Evolutionary conservation across 2,113 vertebrate species (phyloP), one percentile per base, ranked within the genome.

Genomic region (Tragulus kanchil): DNA sequence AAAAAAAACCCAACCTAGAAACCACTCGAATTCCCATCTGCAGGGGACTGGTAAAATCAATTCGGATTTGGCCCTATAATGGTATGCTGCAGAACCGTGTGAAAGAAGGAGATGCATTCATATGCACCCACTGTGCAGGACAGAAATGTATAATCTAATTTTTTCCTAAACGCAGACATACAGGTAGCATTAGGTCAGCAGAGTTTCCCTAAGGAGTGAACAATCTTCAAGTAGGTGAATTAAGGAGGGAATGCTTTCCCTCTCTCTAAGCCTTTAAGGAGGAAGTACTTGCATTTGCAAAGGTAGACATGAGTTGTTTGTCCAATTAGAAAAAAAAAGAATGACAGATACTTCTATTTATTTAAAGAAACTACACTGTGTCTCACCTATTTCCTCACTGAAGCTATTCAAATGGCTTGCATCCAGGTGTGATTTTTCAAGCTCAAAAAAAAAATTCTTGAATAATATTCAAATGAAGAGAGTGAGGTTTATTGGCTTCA

Each of bases 401-500:
- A 36, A 36, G 65, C 42, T 21, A 14, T 67, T 54, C 48, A 48
- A 73, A 58, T 9, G 31, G 25, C 42, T 67, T 52, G 77, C 13
- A 8, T 36, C 71, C n/a, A n/a, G 17, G 3, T 62, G 7, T 28
- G 8, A 81, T 28, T 78, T 65, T 42, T 48, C 7, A 36, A 2
- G n/a, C 48, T 26, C 62, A 87, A 59, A 81, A 3, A 36, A 36
- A 36, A 12, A 62, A 1, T 14, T 13, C 42, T 62, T 14, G 17
- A 59, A 45, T 50, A 85, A n/a, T 54, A 59, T 5, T 84, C 3
- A 2, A 11, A 73, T 10, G 36, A 85, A 82, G 11, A n/a, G 23
- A 28, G 7, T 1, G 26, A 26, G 13, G 0, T 3, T 58, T 48
- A 1, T 3, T 3, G 21, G 86, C 4, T 79, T 48, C 6, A 50